Conservation (phyloP, 2,888 invertebrate genomes). For the Buathra laborator region DNA sequence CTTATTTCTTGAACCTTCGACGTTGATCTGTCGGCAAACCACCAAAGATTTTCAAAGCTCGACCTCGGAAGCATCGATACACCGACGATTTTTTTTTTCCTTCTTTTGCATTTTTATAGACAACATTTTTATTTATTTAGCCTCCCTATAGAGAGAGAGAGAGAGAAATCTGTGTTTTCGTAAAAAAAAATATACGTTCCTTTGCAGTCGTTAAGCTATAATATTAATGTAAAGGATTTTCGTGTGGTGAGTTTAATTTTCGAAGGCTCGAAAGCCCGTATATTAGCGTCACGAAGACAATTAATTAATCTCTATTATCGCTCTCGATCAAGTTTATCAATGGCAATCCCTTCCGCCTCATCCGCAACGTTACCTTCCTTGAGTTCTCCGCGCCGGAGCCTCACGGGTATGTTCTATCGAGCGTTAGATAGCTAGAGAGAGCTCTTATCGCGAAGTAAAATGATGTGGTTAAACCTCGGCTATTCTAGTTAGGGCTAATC, state of each 20-base stretch:
- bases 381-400: background rate
- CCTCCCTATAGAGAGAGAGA: too few relatives aligned
- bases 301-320: constrained; percentile 6
- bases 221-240: background rate
- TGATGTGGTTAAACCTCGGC: constrained; percentile 42
- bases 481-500: constrained; percentile 54
- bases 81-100: background rate
- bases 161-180: too few relatives aligned
- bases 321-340: constrained; percentile 21
- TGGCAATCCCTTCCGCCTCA: constrained; percentile 13
- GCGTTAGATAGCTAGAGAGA: constrained; percentile 13
- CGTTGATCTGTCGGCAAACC: constrained; percentile 35
- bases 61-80: background rate
- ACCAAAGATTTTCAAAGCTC: constrained; percentile 30
- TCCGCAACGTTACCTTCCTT: background rate
- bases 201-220: background rate
- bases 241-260: background rate
- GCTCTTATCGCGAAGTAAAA: constrained; percentile 51
- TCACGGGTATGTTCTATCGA: background rate
- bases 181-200: too few relatives aligned
- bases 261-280: background rate
- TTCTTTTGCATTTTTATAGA: background rate
- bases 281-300: background rate
- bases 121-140: too few relatives aligned
- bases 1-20: constrained; percentile 5